Evolutionary conservation across 2,888 invertebrate genomes (phyloP).

Genomic region (Amiota communis): DNA sequence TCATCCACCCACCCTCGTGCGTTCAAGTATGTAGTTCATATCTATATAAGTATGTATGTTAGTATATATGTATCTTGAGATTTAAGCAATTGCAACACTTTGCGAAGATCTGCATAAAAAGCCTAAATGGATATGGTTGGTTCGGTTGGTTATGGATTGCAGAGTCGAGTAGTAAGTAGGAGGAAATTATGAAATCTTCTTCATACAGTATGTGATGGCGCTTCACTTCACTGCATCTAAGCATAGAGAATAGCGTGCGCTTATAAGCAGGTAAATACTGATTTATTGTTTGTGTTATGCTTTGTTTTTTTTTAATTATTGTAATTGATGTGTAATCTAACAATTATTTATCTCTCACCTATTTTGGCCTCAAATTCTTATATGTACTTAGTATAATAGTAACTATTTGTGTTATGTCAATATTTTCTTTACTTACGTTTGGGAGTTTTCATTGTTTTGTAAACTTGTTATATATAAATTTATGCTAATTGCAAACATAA

Average conservation of each 20-base stretch:
- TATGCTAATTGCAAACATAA: slow-evolving; percentile 73
- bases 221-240: slow-evolving; percentile 38
- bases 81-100: slow-evolving; percentile 52
- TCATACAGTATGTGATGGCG: neutral
- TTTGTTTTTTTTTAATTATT: neutral
- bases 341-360: slow-evolving; percentile 25
- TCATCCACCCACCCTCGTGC: slow-evolving; percentile 47
- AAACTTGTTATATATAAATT: slow-evolving; percentile 71
- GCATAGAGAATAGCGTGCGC: slow-evolving; percentile 24
- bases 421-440: slow-evolving; percentile 53
- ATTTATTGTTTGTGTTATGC: no score
- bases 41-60: no score
- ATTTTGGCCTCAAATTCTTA: neutral
- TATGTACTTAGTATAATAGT: neutral
- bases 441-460: slow-evolving; percentile 52
- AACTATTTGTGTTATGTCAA: neutral
- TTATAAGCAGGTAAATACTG: no score
- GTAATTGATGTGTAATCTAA: neutral
- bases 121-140: slow-evolving; percentile 4
- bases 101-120: neutral
- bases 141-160: neutral
- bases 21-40: no score
- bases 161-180: no score
- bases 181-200: slow-evolving; percentile 46
- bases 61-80: slow-evolving; percentile 38